Evolutionary conservation across 2,797 vertebrate species (phyloP).

Genomic region (Podarcis siculus): DNA sequence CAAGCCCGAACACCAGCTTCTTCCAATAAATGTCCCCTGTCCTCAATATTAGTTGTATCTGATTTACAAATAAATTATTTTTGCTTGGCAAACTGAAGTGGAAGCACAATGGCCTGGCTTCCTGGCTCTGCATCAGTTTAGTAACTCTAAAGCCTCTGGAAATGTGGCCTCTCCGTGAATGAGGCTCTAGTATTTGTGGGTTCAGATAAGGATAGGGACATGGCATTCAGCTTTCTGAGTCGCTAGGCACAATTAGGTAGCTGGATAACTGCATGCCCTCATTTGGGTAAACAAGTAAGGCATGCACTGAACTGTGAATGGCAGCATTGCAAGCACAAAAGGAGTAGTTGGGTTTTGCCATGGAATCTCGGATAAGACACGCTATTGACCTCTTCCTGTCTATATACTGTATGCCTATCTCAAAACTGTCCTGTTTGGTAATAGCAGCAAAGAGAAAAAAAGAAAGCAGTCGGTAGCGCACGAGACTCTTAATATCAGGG

Average conservation of each 20-base stretch:
- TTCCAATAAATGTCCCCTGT: not conserved
- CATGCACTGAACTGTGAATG: slow-evolving; percentile 3
- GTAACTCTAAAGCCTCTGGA: not conserved
- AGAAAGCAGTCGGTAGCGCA: too few species aligned
- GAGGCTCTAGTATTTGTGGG: slow-evolving; percentile 5
- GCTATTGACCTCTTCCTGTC: not conserved
- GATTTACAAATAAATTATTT: not conserved
- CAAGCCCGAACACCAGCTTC: not conserved
- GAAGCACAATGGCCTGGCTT: not conserved
- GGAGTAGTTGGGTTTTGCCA: not conserved
- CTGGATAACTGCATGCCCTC: slow-evolving; percentile 20
- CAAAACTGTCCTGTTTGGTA: not conserved
- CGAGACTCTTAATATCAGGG: too few species aligned
- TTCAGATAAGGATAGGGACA: slow-evolving; percentile 22
- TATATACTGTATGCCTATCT: not conserved
- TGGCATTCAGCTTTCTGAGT: slow-evolving; percentile 10
- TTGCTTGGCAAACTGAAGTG: not conserved
- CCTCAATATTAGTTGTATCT: not conserved
- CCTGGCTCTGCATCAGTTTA: not conserved
- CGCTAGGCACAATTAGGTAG: slow-evolving; percentile 29
- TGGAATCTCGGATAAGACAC: not conserved
- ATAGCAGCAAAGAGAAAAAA: not conserved
- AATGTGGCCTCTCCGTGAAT: not conserved
- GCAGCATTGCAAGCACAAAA: not conserved
- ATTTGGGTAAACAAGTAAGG: slow-evolving; percentile 8